These are phyloP conservation scores for Trichomycterus rosablanca DNA, from an alignment of 2,113 vertebrate species.

Conservation along the genomic window DNA sequence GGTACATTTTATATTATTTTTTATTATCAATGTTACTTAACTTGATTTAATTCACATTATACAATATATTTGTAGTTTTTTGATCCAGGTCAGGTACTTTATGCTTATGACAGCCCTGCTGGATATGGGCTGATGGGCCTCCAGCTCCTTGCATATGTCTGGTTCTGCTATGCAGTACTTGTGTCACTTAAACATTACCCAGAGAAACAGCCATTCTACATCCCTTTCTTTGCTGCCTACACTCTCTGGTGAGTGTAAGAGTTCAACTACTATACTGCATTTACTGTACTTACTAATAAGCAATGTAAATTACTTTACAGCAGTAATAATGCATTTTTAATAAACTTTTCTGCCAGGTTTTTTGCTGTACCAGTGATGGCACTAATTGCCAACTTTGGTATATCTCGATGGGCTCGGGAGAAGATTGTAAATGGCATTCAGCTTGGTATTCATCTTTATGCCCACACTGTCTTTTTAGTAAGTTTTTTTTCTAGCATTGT, in stretches of 20 bases:
- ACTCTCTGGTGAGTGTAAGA: conserved; percentile 79
- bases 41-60: not conserved
- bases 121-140: conserved; percentile 85
- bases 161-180: conserved; percentile 88
- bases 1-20: too few species aligned
- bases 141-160: conserved; percentile 86
- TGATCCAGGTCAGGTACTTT: conserved; percentile 87
- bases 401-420: conserved; percentile 89
- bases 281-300: too few species aligned
- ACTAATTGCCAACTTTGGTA: conserved; percentile 87
- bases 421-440: conserved; percentile 94
- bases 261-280: not conserved
- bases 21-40: too few species aligned
- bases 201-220: conserved; percentile 86
- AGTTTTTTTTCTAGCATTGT: conserved; percentile 35
- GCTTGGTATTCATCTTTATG: conserved; percentile 86
- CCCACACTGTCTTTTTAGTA: conserved; percentile 81
- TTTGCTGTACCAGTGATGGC: conserved; percentile 88
- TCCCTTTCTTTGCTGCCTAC: conserved; percentile 88
- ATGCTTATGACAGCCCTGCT: conserved; percentile 85
- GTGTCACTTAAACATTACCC: conserved; percentile 85
- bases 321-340: not conserved
- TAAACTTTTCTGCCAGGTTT: conserved; percentile 68
- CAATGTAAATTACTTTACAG: too few species aligned
- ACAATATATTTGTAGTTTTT: conserved; percentile 73